phyloP scores from a whole-genome alignment of 2,797 vertebrate species.

The Microtus obscurus region DNA sequence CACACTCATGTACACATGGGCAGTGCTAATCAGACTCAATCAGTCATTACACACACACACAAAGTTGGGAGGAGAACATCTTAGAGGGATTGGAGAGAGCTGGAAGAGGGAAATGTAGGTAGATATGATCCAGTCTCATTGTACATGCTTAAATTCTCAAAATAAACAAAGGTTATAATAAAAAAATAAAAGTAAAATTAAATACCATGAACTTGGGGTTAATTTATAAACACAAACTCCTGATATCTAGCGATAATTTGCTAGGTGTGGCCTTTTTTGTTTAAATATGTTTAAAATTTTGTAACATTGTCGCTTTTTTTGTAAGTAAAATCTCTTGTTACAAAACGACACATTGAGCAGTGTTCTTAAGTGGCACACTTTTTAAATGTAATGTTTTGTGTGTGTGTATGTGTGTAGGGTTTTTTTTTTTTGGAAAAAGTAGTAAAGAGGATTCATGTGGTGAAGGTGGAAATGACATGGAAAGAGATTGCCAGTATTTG shows the following conservation, averaged over 20 bases:
- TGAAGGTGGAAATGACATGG: neutral
- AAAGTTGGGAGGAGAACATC: neutral
- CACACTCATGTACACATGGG: neutral
- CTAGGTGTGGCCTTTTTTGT: neutral
- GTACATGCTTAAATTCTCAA: neutral
- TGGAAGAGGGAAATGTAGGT: neutral
- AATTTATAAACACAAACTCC: neutral
- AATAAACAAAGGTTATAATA: neutral
- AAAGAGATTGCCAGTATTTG: neutral
- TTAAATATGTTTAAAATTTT: conserved; percentile 34
- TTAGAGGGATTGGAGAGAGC: neutral
- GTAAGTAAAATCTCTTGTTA: neutral
- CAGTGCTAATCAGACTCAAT: neutral
- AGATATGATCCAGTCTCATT: neutral
- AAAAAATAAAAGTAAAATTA: neutral
- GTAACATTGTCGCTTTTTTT: neutral
- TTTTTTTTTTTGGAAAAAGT: conserved; percentile 12
- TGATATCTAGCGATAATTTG: neutral
- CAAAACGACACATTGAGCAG: neutral
- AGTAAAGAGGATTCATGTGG: neutral
- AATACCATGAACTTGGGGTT: neutral
- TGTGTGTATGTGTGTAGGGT: neutral
- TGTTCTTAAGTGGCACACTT: neutral
- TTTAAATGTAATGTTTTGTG: neutral
- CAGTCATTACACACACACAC: no score